These are phyloP conservation scores for Lamellibrachia satsuma DNA, from an alignment of 2,888 invertebrate genomes.

Conservation along the genomic window DNA sequence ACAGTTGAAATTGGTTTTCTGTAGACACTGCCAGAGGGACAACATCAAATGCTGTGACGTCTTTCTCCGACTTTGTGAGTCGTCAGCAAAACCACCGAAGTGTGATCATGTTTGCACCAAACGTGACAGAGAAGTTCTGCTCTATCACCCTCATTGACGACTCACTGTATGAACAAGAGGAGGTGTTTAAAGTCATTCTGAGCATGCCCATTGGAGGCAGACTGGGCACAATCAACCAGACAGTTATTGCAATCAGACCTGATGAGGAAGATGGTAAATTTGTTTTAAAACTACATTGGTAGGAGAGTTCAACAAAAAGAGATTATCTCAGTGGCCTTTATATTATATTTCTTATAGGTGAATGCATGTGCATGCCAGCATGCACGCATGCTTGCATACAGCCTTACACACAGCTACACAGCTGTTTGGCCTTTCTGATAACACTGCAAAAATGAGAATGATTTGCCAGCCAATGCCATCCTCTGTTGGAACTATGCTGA, in stretches of 20 bases:
- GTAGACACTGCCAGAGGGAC: conserved; percentile 62
- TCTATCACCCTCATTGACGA: conserved; percentile 63
- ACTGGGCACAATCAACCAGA: conserved; percentile 48
- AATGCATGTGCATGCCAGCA: not conserved
- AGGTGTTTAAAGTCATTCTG: conserved; percentile 57
- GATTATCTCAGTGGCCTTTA: not conserved
- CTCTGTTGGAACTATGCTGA: too few relatives aligned
- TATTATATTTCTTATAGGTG: not conserved
- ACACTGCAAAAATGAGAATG: too few relatives aligned
- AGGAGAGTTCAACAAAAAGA: not conserved
- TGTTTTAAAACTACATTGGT: not conserved
- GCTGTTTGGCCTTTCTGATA: too few relatives aligned
- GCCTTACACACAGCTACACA: too few relatives aligned
- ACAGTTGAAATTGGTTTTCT: conserved; percentile 21
- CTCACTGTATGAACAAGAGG: conserved; percentile 61
- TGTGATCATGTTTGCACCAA: conserved; percentile 55
- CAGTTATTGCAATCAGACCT: conserved; percentile 55
- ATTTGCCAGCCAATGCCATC: too few relatives aligned
- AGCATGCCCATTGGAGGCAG: conserved; percentile 58
- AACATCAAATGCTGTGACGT: conserved; percentile 53
- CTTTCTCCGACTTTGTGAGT: conserved; percentile 63
- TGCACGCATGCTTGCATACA: not conserved
- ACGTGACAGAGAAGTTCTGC: conserved; percentile 55
- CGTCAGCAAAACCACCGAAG: conserved; percentile 56
- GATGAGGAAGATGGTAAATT: conserved; percentile 62